Base-by-base conservation (phyloP, 2,113 vertebrate genomes). In the Ceratotherium simum region DNA sequence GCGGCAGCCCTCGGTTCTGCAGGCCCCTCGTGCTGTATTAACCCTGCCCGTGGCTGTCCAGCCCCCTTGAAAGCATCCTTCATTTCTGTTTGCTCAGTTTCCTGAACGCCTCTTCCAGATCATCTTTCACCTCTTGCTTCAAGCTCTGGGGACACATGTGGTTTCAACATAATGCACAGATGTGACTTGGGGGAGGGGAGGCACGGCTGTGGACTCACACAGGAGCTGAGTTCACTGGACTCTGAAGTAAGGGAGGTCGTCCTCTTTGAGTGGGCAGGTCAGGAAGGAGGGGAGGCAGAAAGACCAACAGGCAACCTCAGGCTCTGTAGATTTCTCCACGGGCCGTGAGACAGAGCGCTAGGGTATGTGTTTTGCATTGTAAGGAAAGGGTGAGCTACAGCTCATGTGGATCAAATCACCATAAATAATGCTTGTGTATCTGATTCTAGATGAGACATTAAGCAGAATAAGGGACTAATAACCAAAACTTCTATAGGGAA, bases 111-210 rank as follows among this genome's bases (percentile, higher is more conserved):
- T 94, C 91, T 97, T 96, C 76, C 96, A 89, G 86, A 90, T 97
- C 95, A 87, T 97, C 95, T 96, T 96, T 96, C 96, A 82, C 94
- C 93, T 96, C 97, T 97, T 76, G n/a, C 75, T 95, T 95, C 90
- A 87, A 33, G 64, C 96, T 97, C 96, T 83, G 29, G 96, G 90
- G 93, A 97, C 90, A 88, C 70, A 76, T 90, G 95, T 96, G 96
- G 96, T 98, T 98, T 97, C 76, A 16, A 18, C 83, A 84, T 94
- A 93, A 96, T 87, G 94, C 87, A 94, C 96, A 98, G 97, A 98
- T 98, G 97, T 97, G 96, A 91, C 91, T 36, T 78, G 64, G 70
- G 58, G 93, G 90, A 64, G 69, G 91, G 83, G 60, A 58, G 46
- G n/a, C n/a, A 13, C 5, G 31, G 60, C 73, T 80, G 67, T 56